These are phyloP conservation scores for Formica exsecta DNA, from an alignment of 1,140 invertebrate species.

Conservation along the genomic window DNA sequence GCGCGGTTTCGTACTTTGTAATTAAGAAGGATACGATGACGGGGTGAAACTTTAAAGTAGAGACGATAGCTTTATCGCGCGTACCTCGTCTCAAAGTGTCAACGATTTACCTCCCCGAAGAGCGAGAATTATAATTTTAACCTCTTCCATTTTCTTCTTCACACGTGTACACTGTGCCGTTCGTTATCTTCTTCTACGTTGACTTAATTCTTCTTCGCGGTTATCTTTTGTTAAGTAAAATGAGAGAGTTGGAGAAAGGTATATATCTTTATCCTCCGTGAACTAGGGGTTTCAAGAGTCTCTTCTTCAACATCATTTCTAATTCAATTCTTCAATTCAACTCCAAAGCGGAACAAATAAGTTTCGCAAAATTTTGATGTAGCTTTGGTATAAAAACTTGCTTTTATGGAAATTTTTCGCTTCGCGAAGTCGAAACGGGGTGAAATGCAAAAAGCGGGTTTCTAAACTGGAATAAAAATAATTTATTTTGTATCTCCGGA, in stretches of 20 bases:
- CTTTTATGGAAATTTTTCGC: not conserved
- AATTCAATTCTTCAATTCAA: not conserved
- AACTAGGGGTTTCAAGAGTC: not conserved
- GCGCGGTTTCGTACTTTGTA: conserved; percentile 30
- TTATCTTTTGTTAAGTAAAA: not conserved
- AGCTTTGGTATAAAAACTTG: not conserved
- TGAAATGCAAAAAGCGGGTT: not conserved
- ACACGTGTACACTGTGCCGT: not conserved
- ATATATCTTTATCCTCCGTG: not conserved
- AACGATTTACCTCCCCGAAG: conserved; percentile 11
- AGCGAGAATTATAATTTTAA: conserved; percentile 44
- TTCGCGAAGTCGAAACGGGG: not conserved
- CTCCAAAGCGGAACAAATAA: not conserved
- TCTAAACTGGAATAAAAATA: not conserved
- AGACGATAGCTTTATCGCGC: conserved; percentile 49
- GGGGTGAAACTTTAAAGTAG: conserved; percentile 44
- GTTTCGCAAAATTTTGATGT: not conserved
- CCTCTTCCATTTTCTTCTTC: conserved; percentile 1
- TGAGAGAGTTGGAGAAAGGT: not conserved
- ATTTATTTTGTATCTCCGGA: conserved; percentile 15
- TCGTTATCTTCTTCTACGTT: not conserved
- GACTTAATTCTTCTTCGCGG: not conserved
- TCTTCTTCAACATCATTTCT: not conserved
- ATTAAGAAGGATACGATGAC: conserved; percentile 49
- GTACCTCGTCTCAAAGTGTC: not conserved